phyloP scores from a whole-genome alignment of 2,113 vertebrate species.

The Prolemur simus region DNA sequence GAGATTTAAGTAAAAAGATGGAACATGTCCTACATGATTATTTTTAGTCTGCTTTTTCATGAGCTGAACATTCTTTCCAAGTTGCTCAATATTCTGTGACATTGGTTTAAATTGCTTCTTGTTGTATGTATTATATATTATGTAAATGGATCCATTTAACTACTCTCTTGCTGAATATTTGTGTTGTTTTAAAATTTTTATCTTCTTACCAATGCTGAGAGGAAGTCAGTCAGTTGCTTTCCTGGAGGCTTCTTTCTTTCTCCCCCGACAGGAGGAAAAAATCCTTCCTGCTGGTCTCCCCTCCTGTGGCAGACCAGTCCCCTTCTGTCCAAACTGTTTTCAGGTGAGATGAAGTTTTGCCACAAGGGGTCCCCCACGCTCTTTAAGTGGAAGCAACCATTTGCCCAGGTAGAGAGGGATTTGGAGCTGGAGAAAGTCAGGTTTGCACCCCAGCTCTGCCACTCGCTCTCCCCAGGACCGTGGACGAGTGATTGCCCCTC shows the following conservation, averaged over 20 bases:
- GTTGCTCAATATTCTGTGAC: background rate
- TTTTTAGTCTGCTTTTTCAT: background rate
- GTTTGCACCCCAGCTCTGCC: background rate
- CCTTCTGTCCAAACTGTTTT: background rate
- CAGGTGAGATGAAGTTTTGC: background rate
- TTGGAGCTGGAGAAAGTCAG: background rate
- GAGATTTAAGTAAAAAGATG: background rate
- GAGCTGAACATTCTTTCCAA: background rate
- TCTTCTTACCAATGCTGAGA: background rate
- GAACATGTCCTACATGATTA: background rate
- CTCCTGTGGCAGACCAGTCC: too few species aligned
- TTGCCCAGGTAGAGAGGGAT: fast-evolving
- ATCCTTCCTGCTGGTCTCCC: background rate
- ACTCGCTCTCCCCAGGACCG: background rate
- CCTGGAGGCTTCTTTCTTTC: background rate
- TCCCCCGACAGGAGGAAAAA: fast-evolving
- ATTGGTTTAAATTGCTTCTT: background rate
- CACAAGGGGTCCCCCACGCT: conserved; percentile 57
- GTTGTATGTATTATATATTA: background rate
- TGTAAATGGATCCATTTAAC: background rate
- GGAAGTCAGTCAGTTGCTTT: background rate
- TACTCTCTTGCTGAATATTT: background rate
- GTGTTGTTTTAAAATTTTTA: background rate
- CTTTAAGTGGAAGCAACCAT: background rate
- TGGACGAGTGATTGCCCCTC: background rate